Conservation (phyloP, 2,113 vertebrate species). For the Oryzias celebensis region DNA sequence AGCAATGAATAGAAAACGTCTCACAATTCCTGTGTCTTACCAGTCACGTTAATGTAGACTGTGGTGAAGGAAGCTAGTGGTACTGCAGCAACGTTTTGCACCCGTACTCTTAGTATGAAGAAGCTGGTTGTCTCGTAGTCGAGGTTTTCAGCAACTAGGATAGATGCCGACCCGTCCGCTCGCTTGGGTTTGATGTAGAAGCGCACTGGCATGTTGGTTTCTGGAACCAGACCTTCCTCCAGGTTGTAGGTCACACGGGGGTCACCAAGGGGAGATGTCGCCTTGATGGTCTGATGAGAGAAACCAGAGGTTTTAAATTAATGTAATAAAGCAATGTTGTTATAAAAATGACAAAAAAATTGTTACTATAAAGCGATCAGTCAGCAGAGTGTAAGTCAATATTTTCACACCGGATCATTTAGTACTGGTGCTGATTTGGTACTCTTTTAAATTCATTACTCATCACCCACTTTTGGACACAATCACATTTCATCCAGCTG, state of each 20-base stretch:
- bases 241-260: constrained; percentile 87
- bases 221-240: constrained; percentile 88
- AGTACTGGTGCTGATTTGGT: too few relatives aligned
- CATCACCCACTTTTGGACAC: too few relatives aligned
- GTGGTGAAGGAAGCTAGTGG: constrained; percentile 86
- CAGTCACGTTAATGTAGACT: constrained; percentile 85
- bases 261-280: constrained; percentile 84
- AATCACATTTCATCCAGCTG: constrained; percentile 30
- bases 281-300: constrained; percentile 81
- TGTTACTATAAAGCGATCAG: too few relatives aligned
- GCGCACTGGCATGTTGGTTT: constrained; percentile 88
- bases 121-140: constrained; percentile 85
- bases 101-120: constrained; percentile 82
- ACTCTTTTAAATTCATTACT: too few relatives aligned
- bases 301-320: neutral
- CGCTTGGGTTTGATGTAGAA: constrained; percentile 91
- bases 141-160: constrained; percentile 86
- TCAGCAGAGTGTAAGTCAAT: too few relatives aligned
- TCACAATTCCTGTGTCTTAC: constrained; percentile 54
- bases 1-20: neutral
- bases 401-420: too few relatives aligned
- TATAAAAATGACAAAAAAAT: too few relatives aligned
- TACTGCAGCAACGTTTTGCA: constrained; percentile 84
- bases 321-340: neutral
- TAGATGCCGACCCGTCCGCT: constrained; percentile 83